These are phyloP conservation scores for Nephrotoma flavescens DNA, from an alignment of 2,888 invertebrate genomes.

Conservation along the genomic window DNA sequence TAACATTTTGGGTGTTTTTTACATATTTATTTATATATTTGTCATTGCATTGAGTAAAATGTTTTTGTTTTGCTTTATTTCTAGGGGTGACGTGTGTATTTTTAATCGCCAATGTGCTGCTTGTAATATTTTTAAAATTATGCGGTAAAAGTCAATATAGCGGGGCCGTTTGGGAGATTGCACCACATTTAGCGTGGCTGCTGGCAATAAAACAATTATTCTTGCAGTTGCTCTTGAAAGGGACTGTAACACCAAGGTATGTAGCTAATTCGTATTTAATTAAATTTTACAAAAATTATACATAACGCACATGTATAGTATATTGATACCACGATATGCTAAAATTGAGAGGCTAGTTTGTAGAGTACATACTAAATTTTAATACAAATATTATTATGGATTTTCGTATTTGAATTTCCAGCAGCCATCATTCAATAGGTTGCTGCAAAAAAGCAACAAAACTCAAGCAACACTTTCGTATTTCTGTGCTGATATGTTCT, in stretches of 20 bases:
- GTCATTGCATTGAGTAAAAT: background rate
- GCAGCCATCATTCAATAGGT: no score
- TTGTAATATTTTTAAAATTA: slow-evolving; percentile 20
- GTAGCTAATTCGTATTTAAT: slow-evolving; percentile 7
- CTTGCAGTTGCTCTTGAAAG: slow-evolving; percentile 44
- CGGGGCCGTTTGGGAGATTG: slow-evolving; percentile 23
- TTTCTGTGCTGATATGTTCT: no score
- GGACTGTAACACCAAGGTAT: slow-evolving; percentile 30
- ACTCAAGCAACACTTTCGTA: no score
- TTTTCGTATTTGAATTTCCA: no score
- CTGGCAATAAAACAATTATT: slow-evolving; percentile 44
- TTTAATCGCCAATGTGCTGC: slow-evolving; percentile 26
- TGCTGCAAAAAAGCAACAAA: no score
- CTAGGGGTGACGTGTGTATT: slow-evolving; percentile 27
- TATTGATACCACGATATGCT: no score
- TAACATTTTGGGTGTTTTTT: no score
- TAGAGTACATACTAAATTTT: no score
- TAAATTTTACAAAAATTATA: background rate
- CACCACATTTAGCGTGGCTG: slow-evolving; percentile 45
- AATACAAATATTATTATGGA: no score
- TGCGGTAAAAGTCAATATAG: slow-evolving; percentile 31
- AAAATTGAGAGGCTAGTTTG: no score
- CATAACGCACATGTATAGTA: no score
- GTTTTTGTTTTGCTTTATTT: slow-evolving; percentile 7
- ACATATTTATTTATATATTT: background rate